phyloP scores from a whole-genome alignment of 92 coral and sea anemone species.

The Epizoanthus fatuus region DNA sequence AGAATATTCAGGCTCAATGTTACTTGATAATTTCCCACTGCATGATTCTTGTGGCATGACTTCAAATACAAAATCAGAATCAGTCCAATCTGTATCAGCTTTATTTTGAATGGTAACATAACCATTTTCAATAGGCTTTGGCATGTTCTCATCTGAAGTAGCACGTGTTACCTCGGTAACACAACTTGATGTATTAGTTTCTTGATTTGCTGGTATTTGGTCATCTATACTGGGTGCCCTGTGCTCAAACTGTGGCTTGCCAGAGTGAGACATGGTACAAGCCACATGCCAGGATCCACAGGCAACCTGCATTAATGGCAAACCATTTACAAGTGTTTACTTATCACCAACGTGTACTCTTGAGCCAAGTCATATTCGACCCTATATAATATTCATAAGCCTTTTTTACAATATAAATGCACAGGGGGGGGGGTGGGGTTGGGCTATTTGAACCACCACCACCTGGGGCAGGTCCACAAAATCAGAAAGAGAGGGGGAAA shows the following conservation, averaged over 20 bases:
- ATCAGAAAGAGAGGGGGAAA: no score
- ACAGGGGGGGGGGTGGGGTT: no score
- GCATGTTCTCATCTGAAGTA: not conserved
- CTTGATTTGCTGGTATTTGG: not conserved
- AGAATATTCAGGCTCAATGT: no score
- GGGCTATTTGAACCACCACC: no score
- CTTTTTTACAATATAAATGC: not conserved
- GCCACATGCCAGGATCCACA: constrained; percentile 99
- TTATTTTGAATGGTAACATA: not conserved
- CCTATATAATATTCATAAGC: no score
- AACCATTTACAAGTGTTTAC: not conserved
- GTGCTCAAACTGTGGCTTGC: not conserved
- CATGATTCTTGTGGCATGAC: not conserved
- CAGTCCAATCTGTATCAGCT: not conserved
- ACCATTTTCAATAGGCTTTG: not conserved
- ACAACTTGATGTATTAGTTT: not conserved
- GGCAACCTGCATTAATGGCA: constrained; percentile 74
- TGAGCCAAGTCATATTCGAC: no score
- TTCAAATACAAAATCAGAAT: not conserved
- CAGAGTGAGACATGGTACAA: constrained; percentile 63
- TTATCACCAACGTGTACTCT: not conserved
- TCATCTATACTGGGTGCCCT: not conserved
- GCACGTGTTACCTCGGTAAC: not conserved
- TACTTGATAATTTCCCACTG: not conserved
- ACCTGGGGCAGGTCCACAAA: no score